phyloP scores from a whole-genome alignment of 2,888 invertebrate species.

The Dynastes tityus region DNA sequence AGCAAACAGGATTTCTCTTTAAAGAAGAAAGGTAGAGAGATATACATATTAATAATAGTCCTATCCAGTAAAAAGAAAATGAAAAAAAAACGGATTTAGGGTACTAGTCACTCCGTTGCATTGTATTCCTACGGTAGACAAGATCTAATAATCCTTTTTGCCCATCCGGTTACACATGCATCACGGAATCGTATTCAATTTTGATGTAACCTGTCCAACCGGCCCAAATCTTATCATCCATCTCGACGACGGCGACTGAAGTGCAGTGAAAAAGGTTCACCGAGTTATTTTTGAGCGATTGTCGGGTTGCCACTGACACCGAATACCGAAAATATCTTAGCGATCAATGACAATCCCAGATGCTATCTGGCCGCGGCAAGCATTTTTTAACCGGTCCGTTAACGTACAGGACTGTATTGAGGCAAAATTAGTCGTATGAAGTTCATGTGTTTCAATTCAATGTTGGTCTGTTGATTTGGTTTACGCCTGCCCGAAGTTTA shows the following conservation, averaged over 20 bases:
- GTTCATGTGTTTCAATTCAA: too few species aligned
- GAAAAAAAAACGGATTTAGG: conserved; percentile 18
- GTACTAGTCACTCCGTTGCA: not conserved
- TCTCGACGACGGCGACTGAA: conserved; percentile 47
- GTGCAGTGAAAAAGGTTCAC: conserved; percentile 56
- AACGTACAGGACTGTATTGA: conserved; percentile 5
- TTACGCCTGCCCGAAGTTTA: too few species aligned
- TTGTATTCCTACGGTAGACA: not conserved
- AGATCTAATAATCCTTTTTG: conserved; percentile 27
- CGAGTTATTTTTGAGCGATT: conserved; percentile 58
- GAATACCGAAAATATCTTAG: conserved; percentile 68
- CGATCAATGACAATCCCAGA: conserved; percentile 65
- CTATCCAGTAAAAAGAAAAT: not conserved
- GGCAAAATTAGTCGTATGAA: too few species aligned
- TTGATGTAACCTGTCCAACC: conserved; percentile 50
- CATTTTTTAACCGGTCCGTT: conserved; percentile 21
- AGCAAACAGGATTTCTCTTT: conserved; percentile 4
- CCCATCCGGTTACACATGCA: conserved; percentile 5
- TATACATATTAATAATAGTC: not conserved
- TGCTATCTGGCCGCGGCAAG: conserved; percentile 56
- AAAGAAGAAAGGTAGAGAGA: conserved; percentile 11
- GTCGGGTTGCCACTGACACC: conserved; percentile 63
- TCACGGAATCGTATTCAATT: conserved; percentile 45
- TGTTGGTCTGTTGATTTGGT: too few species aligned
- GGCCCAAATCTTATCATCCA: conserved; percentile 52